Percentiles rank a stretch among this genome's conserved stretches.
phyloP scores from a whole-genome alignment of 2,888 invertebrate genomes.

The Lymantria dispar region DNA sequence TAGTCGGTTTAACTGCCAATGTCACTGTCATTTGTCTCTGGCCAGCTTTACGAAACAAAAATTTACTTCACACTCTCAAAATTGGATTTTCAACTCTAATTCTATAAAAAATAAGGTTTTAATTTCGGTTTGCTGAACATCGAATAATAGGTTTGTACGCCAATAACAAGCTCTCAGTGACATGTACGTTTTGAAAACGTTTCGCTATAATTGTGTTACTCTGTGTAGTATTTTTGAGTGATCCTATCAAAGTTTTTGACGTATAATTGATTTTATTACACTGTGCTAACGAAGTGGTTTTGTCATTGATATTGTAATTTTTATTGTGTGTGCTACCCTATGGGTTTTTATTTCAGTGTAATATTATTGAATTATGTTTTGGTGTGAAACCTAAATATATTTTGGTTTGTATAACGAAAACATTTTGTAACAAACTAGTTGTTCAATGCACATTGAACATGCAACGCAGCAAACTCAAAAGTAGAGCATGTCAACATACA shows the following conservation, averaged over 20 bases:
- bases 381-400: too few species aligned
- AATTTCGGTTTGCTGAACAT: conserved; percentile 1
- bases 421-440: too few species aligned
- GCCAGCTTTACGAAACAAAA: conserved; percentile 47
- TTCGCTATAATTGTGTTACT: conserved; percentile 54
- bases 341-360: not conserved
- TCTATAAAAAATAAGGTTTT: conserved; percentile 19
- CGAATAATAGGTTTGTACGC: conserved; percentile 33
- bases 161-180: conserved; percentile 58
- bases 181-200: conserved; percentile 53
- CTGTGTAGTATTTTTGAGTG: conserved; percentile 58
- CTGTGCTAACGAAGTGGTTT: conserved; percentile 18
- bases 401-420: too few species aligned
- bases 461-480: too few species aligned
- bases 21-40: conserved; percentile 65
- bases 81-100: conserved; percentile 26
- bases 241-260: conserved; percentile 43
- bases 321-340: not conserved
- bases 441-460: too few species aligned
- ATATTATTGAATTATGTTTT: not conserved
- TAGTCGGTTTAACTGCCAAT: conserved; percentile 63
- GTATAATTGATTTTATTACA: conserved; percentile 18
- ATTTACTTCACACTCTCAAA: conserved; percentile 24
- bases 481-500: too few species aligned
- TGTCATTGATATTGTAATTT: conserved; percentile 1